Base-by-base conservation (phyloP, 1,140 invertebrate genomes). In the Colletes latitarsis region DNA sequence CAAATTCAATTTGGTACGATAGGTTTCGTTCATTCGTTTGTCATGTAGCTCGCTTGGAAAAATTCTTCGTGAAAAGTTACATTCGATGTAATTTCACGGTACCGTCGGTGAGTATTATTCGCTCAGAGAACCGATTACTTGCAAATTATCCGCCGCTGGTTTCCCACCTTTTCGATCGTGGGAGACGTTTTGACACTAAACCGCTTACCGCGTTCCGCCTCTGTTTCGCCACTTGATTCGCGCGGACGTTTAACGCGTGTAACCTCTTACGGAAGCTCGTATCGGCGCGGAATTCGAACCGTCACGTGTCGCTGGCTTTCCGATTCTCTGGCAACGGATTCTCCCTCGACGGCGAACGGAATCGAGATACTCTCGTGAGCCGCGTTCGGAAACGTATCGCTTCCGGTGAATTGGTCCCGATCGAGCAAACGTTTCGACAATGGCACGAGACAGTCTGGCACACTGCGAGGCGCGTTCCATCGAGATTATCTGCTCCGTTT, bases 111-210 rank as follows among this genome's bases (percentile, higher is more conserved):
- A 5, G 6, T 17, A 43, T 19, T 43, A 43, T 6, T 46, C 68
- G 6, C 69, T 43, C 19, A 6, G 3, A 39, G 4, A 6, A 43
- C 30, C 30, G 46, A 74, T 64, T 52, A 46, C 46, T 19, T 9
- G 30, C 46, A 41, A 74, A 74, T 64, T 63, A 63, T 74, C 43
- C 17, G 14, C 41, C 58, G 46, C 12, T 52, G 6, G 17, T 41
- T 41, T 53, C 60, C 17, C 72, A 15, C 17, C 46, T 64, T 64
- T 64, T 41, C 72, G 30, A 41, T 53, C 17, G 43, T n/a, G 60
- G 49, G 21, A 64, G 72, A 74, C 72, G 60, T 74, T 74, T 63
- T 53, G 58, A 74, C 72, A 53, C 46, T 74, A 74, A 74, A 12
- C 58, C 58, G 72, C 60, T 75, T 67, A 66, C 21, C 60, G 49